A percentile compares a stretch with the other conserved stretches of the same genome.
These are phyloP conservation scores for Nebria brevicollis DNA, from an alignment of 2,888 invertebrate genomes.

Conservation along the genomic window DNA sequence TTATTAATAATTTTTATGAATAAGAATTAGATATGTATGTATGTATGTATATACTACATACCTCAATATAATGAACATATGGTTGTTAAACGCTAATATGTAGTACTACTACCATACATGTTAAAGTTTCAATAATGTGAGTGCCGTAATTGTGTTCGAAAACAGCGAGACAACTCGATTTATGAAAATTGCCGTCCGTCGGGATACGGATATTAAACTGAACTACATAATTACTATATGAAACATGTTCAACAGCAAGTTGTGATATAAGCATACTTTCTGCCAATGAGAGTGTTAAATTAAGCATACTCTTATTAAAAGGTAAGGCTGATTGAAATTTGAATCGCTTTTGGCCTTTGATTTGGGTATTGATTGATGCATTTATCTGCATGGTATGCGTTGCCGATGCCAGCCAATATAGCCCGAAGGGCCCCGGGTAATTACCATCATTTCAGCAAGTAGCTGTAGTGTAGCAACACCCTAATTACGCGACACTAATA, in stretches of 20 bases:
- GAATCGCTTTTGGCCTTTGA: not conserved
- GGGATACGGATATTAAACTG: slow-evolving; percentile 14
- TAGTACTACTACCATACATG: not conserved
- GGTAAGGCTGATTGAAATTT: too few species aligned
- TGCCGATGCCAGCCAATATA: not conserved
- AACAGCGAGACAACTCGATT: slow-evolving; percentile 33
- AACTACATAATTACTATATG: not conserved
- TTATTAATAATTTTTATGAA: too few species aligned
- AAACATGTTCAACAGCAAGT: not conserved
- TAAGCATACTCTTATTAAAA: too few species aligned
- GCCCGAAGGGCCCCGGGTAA: not conserved
- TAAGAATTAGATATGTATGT: not conserved
- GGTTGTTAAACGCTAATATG: too few species aligned
- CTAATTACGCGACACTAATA: not conserved
- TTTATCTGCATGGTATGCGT: not conserved
- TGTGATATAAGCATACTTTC: not conserved
- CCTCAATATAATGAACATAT: too few species aligned
- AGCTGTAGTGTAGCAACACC: not conserved
- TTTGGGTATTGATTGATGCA: not conserved
- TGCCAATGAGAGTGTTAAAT: too few species aligned
- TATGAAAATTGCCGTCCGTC: not conserved
- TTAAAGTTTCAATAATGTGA: slow-evolving; percentile 7
- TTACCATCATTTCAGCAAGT: not conserved
- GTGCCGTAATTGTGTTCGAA: slow-evolving; percentile 30
- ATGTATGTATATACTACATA: not conserved